Percentiles rank a stretch among this genome's conserved stretches.
phyloP scores from a whole-genome alignment of 2,888 invertebrate genomes.

The Ceraclea dissimilis region DNA sequence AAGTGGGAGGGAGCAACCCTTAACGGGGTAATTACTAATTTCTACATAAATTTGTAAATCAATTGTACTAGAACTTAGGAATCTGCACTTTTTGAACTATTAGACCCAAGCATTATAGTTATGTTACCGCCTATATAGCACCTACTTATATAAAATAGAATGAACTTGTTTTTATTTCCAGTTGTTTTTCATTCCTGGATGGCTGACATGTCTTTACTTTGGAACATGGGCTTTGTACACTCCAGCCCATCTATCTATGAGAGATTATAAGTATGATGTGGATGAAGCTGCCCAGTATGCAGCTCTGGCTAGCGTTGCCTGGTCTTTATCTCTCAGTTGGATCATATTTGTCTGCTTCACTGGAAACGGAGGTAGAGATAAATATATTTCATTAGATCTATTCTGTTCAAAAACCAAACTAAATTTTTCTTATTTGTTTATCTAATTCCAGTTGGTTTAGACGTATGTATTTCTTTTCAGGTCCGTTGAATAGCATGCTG shows the following conservation, averaged over 20 bases:
- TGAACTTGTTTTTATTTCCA: too few relatives aligned
- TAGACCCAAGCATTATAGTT: too few relatives aligned
- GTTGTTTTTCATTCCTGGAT: conserved; percentile 47
- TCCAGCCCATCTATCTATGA: conserved; percentile 49
- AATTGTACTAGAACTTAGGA: too few relatives aligned
- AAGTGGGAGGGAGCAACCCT: too few relatives aligned
- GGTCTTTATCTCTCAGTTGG: conserved; percentile 56
- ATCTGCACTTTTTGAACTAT: too few relatives aligned
- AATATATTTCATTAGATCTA: not conserved
- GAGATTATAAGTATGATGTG: conserved; percentile 53
- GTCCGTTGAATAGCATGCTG: conserved; percentile 43
- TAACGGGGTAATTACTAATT: too few relatives aligned
- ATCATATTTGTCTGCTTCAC: conserved; percentile 55
- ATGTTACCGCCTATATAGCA: too few relatives aligned
- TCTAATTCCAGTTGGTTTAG: too few relatives aligned
- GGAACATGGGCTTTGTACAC: conserved; percentile 53
- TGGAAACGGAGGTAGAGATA: conserved; percentile 42
- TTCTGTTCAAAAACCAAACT: not conserved
- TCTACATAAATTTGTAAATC: too few relatives aligned
- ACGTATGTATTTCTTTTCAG: conserved; percentile 31
- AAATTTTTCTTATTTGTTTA: not conserved
- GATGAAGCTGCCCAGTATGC: conserved; percentile 57
- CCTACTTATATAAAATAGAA: too few relatives aligned
- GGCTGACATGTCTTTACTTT: conserved; percentile 42
- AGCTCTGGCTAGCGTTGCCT: conserved; percentile 56